Conservation (phyloP, 2,113 vertebrate species). For the Muntiacus reevesi region DNA sequence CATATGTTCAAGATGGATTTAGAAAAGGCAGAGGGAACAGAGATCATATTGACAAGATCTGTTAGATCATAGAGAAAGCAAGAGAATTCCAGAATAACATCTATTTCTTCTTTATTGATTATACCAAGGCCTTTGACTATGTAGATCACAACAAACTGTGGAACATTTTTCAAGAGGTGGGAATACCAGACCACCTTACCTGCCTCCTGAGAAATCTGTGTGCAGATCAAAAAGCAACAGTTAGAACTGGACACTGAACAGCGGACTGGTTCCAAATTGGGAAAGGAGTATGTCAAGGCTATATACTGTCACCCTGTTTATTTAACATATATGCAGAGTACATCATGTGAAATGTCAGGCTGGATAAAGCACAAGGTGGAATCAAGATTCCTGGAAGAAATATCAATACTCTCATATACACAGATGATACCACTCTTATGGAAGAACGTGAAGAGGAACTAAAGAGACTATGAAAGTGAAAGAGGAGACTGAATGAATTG, state of each 20-base stretch:
- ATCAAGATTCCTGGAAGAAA: background rate
- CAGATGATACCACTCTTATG: background rate
- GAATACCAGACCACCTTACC: background rate
- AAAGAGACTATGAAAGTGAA: background rate
- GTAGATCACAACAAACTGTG: background rate
- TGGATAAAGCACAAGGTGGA: background rate
- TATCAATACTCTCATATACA: background rate
- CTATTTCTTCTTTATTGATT: background rate
- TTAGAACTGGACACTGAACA: background rate
- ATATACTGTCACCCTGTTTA: background rate
- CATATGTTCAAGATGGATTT: background rate
- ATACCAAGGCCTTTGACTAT: background rate
- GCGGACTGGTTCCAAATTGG: background rate
- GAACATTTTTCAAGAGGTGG: background rate
- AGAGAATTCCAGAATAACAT: background rate
- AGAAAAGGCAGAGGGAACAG: background rate
- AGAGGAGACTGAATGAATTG: background rate
- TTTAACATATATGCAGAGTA: background rate
- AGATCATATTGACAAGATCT: background rate
- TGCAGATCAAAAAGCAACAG: background rate
- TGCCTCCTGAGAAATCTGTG: background rate
- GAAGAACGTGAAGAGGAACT: background rate
- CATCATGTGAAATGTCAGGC: background rate
- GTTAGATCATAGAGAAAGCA: background rate
- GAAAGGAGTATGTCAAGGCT: background rate